phyloP scores from a whole-genome alignment of 2,113 vertebrate genomes.

The Cricetomys ansorgei region DNA sequence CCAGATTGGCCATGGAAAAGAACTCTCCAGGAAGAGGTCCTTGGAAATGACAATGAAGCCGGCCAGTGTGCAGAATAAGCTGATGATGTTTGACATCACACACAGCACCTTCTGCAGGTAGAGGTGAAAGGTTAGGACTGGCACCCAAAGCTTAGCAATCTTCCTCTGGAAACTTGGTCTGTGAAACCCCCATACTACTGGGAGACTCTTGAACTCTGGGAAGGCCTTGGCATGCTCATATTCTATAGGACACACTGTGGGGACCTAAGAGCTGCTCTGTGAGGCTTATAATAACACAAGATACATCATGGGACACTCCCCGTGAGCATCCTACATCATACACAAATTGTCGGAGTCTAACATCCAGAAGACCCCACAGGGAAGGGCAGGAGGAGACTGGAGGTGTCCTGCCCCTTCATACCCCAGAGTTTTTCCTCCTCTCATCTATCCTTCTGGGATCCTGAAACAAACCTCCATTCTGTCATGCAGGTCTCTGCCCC shows the following conservation, averaged over 20 bases:
- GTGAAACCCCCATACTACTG: background rate
- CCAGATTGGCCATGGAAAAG: constrained; percentile 33
- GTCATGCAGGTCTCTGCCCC: background rate
- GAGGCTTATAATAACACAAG: background rate
- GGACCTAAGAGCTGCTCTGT: background rate
- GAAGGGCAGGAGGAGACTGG: too few relatives aligned
- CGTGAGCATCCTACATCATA: background rate
- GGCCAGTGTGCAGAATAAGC: background rate
- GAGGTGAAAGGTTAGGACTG: accelerated
- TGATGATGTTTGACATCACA: background rate
- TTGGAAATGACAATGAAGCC: constrained; percentile 53
- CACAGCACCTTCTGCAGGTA: background rate
- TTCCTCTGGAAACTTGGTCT: background rate
- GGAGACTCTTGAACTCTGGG: background rate
- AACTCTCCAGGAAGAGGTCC: constrained; percentile 66
- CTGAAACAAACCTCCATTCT: background rate
- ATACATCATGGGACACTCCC: accelerated
- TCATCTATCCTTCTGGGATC: accelerated
- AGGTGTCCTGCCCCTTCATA: background rate
- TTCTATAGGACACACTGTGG: background rate
- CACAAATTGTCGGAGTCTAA: background rate
- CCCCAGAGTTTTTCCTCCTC: background rate
- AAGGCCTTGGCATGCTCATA: background rate
- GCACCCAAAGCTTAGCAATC: background rate
- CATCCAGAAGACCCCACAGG: background rate